Evolutionary conservation across 2,797 vertebrate species (phyloP), one percentile per base, ranked within the genome.

Genomic region (Limnodromus scolopaceus): DNA sequence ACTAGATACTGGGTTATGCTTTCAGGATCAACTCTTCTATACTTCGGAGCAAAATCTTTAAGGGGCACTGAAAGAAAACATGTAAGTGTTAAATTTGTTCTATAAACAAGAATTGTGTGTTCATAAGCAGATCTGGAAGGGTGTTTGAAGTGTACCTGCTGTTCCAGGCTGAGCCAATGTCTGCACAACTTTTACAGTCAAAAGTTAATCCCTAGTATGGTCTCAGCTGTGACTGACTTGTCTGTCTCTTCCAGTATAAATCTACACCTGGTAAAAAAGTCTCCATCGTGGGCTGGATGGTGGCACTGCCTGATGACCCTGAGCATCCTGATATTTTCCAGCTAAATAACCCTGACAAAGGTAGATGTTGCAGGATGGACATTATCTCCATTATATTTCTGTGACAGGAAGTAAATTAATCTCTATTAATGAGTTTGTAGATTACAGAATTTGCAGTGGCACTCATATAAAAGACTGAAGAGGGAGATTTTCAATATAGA

Each of bases 301-400:
- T 99, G 81, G 98, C 99, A 58, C 98, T 99, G 84, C 99, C 99
- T 7, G 99, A 99, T 0, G 99, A 99, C 93, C 99, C 99, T 1
- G 98, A 99, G 89, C 99, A 99, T 96, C 99, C 99, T 12, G 99
- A 99, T 95, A 98, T 99, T 98, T 99, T 99, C 98, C 99, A 99
- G 96, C 98, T 99, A 72, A 99, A 99, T 82, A 99, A 99, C 95
- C 99, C 99, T 54, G 99, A 99, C 95, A 99, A 99, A 99, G 99
- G 99, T 99, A 96, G 82, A 45, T 80, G 24, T 61, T 88, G 41
- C 65, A 89, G 11, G 4, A 46, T 77, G 25, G 39, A 16, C 41
- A 25, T 54, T 77, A 23, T 61, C 46, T 83, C 65, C 43, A 16
- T 81, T 81, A 2, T 22, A 27, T 69, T 81, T 74, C 69, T 81